Conservation (phyloP, 1,140 invertebrate genomes). For the Pogonomyrmex barbatus region DNA sequence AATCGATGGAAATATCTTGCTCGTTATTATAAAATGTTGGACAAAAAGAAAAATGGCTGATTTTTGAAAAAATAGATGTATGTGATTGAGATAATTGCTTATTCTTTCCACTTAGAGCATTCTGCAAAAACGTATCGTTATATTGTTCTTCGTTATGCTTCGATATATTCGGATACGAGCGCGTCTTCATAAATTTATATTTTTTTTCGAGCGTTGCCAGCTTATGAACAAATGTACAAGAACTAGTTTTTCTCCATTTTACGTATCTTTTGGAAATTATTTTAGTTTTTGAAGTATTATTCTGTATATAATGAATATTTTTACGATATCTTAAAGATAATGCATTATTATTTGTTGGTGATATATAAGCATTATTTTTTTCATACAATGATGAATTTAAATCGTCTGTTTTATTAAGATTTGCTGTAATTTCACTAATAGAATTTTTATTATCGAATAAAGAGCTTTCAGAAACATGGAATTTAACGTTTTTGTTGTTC, state of each 20-base stretch:
- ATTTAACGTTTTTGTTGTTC: conserved; percentile 33
- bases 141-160: conserved; percentile 67
- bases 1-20: conserved; percentile 72
- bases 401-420: conserved; percentile 7
- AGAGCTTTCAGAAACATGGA: conserved; percentile 29
- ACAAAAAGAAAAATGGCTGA: conserved; percentile 78
- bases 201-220: conserved; percentile 66
- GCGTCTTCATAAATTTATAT: conserved; percentile 71
- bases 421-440: neutral
- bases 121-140: conserved; percentile 56
- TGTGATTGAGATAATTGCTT: conserved; percentile 66
- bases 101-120: conserved; percentile 22
- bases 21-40: conserved; percentile 69
- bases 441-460: conserved; percentile 19
- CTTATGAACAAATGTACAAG: conserved; percentile 73
- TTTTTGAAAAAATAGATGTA: conserved; percentile 76
- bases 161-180: conserved; percentile 73
- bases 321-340: conserved; percentile 58
- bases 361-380: conserved; percentile 57
- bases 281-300: conserved; percentile 52
- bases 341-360: conserved; percentile 15
- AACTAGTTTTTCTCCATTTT: conserved; percentile 78
- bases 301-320: conserved; percentile 59
- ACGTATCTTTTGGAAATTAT: conserved; percentile 74
- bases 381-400: conserved; percentile 55